phyloP scores from a whole-genome alignment of 2,888 invertebrate genomes.

The Amiota communis region DNA sequence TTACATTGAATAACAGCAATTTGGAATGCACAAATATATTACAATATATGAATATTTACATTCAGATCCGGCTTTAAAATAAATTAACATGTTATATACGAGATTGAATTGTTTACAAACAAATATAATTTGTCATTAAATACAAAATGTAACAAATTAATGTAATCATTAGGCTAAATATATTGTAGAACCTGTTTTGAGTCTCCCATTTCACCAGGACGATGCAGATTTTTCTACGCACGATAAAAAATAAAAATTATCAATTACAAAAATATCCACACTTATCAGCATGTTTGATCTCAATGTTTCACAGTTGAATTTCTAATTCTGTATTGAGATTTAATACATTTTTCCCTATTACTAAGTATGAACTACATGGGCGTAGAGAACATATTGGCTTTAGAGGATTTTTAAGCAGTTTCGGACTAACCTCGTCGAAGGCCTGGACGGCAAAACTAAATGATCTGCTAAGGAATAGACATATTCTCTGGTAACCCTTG shows the following conservation, averaged over 20 bases:
- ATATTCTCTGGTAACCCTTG: too few species aligned
- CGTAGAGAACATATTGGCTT: too few species aligned
- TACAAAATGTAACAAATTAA: constrained; percentile 46
- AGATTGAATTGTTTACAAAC: constrained; percentile 27
- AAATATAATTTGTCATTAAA: constrained; percentile 34
- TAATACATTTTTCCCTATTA: too few species aligned
- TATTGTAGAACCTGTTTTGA: constrained; percentile 78
- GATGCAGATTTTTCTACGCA: constrained; percentile 80
- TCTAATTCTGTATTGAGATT: too few species aligned
- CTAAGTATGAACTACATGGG: too few species aligned
- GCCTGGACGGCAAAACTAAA: too few species aligned
- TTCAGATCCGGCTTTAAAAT: constrained; percentile 38
- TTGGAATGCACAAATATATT: constrained; percentile 7
- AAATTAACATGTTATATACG: constrained; percentile 35
- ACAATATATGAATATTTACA: constrained; percentile 9
- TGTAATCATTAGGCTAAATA: constrained; percentile 50
- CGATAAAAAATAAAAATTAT: constrained; percentile 67
- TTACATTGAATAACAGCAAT: constrained; percentile 18
- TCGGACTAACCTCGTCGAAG: too few species aligned
- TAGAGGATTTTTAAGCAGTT: too few species aligned
- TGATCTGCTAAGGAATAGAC: too few species aligned
- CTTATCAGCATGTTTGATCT: too few species aligned
- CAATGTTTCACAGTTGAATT: too few species aligned
- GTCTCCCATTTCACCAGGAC: constrained; percentile 85
- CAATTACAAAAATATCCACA: too few species aligned